Evolutionary conservation across 2,113 vertebrate species (phyloP).

Genomic region (Chinchilla lanigera): DNA sequence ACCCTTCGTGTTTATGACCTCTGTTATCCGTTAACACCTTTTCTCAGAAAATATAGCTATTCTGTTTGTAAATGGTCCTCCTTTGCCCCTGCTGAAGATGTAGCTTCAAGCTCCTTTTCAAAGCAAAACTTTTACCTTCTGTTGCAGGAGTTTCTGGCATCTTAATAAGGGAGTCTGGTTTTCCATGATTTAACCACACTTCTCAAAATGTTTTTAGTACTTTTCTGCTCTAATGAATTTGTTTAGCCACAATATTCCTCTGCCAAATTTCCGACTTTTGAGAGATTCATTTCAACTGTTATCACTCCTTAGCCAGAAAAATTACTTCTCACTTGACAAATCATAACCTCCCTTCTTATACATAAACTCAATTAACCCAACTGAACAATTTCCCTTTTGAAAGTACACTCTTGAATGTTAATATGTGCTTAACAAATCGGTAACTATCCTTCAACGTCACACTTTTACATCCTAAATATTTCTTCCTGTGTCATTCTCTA

Average conservation of each 20-base stretch:
- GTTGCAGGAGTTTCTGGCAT: conserved; percentile 37
- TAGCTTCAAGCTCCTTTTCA: conserved; percentile 35
- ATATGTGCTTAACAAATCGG: conserved; percentile 67
- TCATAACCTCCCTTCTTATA: conserved; percentile 68
- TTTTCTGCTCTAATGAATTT: conserved; percentile 77
- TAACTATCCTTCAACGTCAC: conserved; percentile 52
- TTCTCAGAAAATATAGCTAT: neutral
- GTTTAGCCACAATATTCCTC: conserved; percentile 63
- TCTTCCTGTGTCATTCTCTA: conserved; percentile 50
- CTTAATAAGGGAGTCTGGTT: conserved; percentile 59
- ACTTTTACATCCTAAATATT: conserved; percentile 58
- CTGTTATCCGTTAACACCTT: neutral
- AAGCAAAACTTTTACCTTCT: conserved; percentile 47
- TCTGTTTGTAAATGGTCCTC: neutral
- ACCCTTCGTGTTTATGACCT: neutral
- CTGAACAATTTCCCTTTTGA: conserved; percentile 69
- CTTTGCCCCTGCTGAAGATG: neutral
- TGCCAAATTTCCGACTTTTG: conserved; percentile 69
- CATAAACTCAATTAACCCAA: conserved; percentile 72
- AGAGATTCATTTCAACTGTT: conserved; percentile 72
- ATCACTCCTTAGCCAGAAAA: conserved; percentile 72
- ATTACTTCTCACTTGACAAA: conserved; percentile 75
- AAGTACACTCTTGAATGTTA: conserved; percentile 69
- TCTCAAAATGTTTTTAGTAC: conserved; percentile 66
- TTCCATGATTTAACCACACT: conserved; percentile 64